Conservation (phyloP, 2,113 vertebrate species). For the Oncorhynchus nerka region DNA sequence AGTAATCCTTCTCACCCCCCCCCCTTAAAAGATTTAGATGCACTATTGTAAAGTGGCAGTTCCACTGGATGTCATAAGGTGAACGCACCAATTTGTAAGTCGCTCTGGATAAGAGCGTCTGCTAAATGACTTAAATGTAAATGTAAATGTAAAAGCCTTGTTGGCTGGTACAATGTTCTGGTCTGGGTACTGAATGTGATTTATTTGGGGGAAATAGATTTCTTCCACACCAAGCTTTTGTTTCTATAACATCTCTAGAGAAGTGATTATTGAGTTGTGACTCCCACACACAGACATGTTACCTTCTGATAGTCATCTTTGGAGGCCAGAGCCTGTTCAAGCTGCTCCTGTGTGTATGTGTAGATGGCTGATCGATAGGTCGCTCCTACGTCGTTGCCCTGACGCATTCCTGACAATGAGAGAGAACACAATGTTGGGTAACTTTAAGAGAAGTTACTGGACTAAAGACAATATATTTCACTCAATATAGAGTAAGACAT, state of each 20-base stretch:
- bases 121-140: no score
- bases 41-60: no score
- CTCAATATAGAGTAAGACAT: not conserved
- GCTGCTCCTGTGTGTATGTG: conserved; percentile 73
- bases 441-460: not conserved
- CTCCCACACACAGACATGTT: conserved; percentile 27
- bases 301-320: conserved; percentile 92
- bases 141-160: no score
- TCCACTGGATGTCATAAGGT: no score
- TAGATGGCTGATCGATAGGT: conserved; percentile 89
- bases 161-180: no score
- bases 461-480: not conserved
- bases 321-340: conserved; percentile 79
- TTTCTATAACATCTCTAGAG: not conserved
- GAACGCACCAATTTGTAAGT: no score
- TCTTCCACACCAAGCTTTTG: not conserved
- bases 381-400: conserved; percentile 86
- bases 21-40: no score
- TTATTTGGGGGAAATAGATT: no score
- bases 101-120: no score
- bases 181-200: no score
- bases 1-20: no score
- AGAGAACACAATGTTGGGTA: not conserved
- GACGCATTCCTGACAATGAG: conserved; percentile 82
- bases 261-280: no score